These are phyloP conservation scores for Xiphias gladius DNA, from an alignment of 2,113 vertebrate genomes.

Conservation along the genomic window DNA sequence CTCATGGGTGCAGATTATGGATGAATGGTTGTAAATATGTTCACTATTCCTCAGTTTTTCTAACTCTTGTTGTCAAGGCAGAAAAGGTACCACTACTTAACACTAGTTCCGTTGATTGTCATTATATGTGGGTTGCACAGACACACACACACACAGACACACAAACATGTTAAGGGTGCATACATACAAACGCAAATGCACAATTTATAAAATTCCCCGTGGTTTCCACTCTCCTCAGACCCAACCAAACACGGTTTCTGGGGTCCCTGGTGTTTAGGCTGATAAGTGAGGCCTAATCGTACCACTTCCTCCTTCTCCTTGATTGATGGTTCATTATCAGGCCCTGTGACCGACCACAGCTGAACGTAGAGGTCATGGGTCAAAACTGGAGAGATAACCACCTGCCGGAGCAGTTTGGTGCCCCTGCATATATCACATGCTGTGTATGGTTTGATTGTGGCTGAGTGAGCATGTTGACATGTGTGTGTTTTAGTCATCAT, in stretches of 20 bases:
- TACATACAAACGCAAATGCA: neutral
- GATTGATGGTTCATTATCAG: slow-evolving; percentile 73
- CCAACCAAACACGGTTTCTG: slow-evolving; percentile 15
- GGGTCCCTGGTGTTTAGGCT: slow-evolving; percentile 45
- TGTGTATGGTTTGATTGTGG: slow-evolving; percentile 20
- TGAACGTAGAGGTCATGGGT: slow-evolving; percentile 69
- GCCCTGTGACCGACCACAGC: slow-evolving; percentile 51
- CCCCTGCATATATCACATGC: slow-evolving; percentile 38
- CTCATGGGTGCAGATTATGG: neutral
- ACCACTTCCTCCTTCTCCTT: slow-evolving; percentile 71
- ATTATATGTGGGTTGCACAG: neutral
- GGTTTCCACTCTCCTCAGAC: slow-evolving; percentile 6
- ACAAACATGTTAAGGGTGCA: neutral
- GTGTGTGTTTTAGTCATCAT: slow-evolving; percentile 47
- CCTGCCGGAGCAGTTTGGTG: slow-evolving; percentile 66
- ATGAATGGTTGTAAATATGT: neutral
- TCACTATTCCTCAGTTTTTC: neutral
- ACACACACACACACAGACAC: neutral
- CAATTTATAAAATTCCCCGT: neutral
- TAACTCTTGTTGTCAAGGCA: neutral
- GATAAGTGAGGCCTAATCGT: slow-evolving; percentile 66
- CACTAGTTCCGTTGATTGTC: neutral
- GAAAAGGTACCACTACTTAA: neutral
- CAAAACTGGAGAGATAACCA: slow-evolving; percentile 77
- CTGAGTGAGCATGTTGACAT: slow-evolving; percentile 26